phyloP scores from a whole-genome alignment of 2,797 vertebrate species.

The Galagoides demidoff region DNA sequence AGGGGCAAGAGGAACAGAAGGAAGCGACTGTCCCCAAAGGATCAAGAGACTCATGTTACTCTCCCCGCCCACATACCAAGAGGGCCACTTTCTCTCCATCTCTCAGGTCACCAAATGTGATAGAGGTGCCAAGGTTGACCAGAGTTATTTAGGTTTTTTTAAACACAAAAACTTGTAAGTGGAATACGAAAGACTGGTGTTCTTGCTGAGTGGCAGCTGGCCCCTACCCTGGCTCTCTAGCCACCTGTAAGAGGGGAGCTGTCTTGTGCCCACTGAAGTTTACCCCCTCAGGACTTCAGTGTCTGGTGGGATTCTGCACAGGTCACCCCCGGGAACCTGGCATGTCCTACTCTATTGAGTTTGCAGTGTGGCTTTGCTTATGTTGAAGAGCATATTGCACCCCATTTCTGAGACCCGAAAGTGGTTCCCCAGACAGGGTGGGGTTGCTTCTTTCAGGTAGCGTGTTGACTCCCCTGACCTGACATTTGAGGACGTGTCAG shows the following conservation, averaged over 20 bases:
- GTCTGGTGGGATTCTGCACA: background rate
- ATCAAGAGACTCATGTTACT: too few relatives aligned
- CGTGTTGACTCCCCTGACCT: background rate
- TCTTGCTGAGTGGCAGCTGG: background rate
- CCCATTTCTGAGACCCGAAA: background rate
- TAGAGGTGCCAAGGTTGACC: background rate
- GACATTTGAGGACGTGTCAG: background rate
- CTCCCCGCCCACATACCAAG: background rate
- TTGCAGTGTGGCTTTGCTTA: background rate
- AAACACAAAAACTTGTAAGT: background rate
- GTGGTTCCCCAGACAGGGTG: too few relatives aligned
- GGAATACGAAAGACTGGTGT: background rate
- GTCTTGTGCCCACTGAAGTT: too few relatives aligned
- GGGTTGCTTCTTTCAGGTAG: rapidly evolving
- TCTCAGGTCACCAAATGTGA: rapidly evolving
- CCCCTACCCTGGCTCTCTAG: background rate
- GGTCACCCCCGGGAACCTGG: background rate
- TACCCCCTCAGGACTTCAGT: rapidly evolving
- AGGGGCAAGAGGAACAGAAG: background rate
- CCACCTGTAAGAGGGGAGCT: background rate
- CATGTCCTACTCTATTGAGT: background rate
- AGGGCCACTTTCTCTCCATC: rapidly evolving
- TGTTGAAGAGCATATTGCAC: background rate
- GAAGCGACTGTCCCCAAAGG: background rate
- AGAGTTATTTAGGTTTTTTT: background rate